Evolutionary conservation across 64 coral and sea anemone genomes (phyloP), one percentile per base, ranked within the genome.

Genomic region (Pachyseris speciosa): DNA sequence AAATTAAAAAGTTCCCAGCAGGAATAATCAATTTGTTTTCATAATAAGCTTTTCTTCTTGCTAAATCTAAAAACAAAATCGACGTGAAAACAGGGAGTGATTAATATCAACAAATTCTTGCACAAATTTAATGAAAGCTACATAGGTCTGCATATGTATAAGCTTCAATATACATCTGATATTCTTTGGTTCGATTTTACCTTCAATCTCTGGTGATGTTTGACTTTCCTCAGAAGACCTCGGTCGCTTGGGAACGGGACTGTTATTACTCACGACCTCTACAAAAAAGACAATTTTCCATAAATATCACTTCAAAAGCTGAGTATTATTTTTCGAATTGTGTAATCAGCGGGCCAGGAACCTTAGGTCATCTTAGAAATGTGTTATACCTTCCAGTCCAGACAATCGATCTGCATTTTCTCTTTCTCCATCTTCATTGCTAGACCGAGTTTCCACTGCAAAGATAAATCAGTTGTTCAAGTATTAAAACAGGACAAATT

Each of bases 171-270:
- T 88, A 44, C 55, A 74, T 87, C 84, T 87, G 70, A 76, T 75
- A 75, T 88, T 88, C 86, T 88, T 88, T 88, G 86, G 86, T 88
- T 88, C 86, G 86, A 88, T 88, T 88, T 88, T 87, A 87, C 86
- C 86, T 78, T 88, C 86, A 88, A 77, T 88, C 71, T 76, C 86
- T 37, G 86, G 70, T 88, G 86, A 76, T 11, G 71, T 45, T 88
- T 88, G 52, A 77, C 86, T 88, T 88, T 88, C 86, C 86, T 45
- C 71, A 37, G 40, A 88, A 88, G 69, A 88, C 85, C 85, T 88
- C 64, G 85, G 85, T 88, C 55, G 85, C 55, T 88, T 88, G 85
- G 85, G 69, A 74, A 69, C 85, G 69, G 85, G 88, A 67, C 75
- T 78, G 59, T 90, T 75, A 90, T 80, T 90, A 80, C 73, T 90